Evolutionary conservation across 2,797 vertebrate genomes (phyloP).

Genomic region (Knipowitschia caucasica): DNA sequence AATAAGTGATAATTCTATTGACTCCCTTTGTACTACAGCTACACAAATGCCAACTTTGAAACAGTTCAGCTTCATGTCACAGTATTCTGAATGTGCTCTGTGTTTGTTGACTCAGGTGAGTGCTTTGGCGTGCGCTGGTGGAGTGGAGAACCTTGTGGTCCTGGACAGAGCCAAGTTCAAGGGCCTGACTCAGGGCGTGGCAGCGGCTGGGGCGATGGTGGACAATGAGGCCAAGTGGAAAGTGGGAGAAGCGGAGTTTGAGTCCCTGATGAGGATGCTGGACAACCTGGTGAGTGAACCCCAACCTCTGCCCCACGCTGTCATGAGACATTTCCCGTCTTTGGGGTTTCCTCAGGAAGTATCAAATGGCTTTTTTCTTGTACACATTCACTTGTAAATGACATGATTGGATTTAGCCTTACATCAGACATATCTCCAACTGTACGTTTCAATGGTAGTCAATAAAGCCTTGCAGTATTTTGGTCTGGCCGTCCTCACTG

Average conservation of each 20-base stretch:
- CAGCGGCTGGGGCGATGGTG: slow-evolving; percentile 77
- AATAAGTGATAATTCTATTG: too few relatives aligned
- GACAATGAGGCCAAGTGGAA: slow-evolving; percentile 89
- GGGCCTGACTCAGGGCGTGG: slow-evolving; percentile 76
- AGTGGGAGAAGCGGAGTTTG: slow-evolving; percentile 91
- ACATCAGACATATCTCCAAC: background rate
- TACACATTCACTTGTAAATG: slow-evolving; percentile 14
- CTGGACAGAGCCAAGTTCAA: slow-evolving; percentile 88
- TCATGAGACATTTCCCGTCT: slow-evolving; percentile 47
- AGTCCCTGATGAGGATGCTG: slow-evolving; percentile 95
- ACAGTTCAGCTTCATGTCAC: background rate
- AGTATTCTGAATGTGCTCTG: background rate
- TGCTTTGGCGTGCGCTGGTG: slow-evolving; percentile 84
- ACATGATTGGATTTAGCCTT: background rate
- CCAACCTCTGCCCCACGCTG: slow-evolving; percentile 36
- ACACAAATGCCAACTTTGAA: too few relatives aligned
- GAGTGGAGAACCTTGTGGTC: slow-evolving; percentile 83
- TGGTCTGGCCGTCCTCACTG: slow-evolving; percentile 12
- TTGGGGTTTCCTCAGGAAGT: slow-evolving; percentile 46
- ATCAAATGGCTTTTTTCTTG: slow-evolving; percentile 35
- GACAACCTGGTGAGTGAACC: slow-evolving; percentile 91
- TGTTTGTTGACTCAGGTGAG: slow-evolving; percentile 73
- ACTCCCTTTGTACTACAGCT: too few relatives aligned
- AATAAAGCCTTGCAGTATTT: slow-evolving; percentile 6
- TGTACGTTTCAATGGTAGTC: too few relatives aligned